Evolutionary conservation across 64 coral and sea anemone species (phyloP), one percentile per base, ranked within the genome.

Genomic region (Pachyseris speciosa): DNA sequence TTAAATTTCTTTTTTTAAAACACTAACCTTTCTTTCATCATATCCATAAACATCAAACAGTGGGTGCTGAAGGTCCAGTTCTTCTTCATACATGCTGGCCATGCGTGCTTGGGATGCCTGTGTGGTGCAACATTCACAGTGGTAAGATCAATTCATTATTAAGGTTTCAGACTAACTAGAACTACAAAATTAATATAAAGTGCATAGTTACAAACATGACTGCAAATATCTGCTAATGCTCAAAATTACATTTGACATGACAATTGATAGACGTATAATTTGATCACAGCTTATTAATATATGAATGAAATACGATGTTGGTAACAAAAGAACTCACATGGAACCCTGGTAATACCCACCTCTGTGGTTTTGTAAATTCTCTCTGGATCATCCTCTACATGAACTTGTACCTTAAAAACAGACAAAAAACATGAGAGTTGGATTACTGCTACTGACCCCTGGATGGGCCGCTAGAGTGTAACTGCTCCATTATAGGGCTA

Each of bases 21-120:
- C 16, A 51, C 51, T 61, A 0, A 94, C 93, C 93, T 94, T 72
- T 25, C 84, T 85, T 60, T 92, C 94, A 71, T 88, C 84, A 72
- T 94, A 99, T 19, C 93, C 94, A 93, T 99, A 67, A 38, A 99
- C 89, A 45, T 86, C 76, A 67, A 95, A 99, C 1, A 99, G 84
- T 34, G 96, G 96, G 34, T 95, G 69, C 51, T 98, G 96, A 39
- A 95, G 87, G 29, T 95, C 93, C 3, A 93, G 73, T 86, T 98
- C 96, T 57, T 98, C 96, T 4, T 95, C 89, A 32, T 95, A 89
- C 17, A 83, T 65, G 36, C 89, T 85, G 88, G 80, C 90, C 51
- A 58, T 59, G 52, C 86, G 64, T 15, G 89, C 90, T 50, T 95
- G 96, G 67, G 86, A 95, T 50, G 96, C 96, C 91, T 94, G 37